Percentiles rank a stretch among this genome's conserved stretches.
Evolutionary conservation across 2,888 invertebrate genomes (phyloP).

Genomic region (Acronicta leporina): DNA sequence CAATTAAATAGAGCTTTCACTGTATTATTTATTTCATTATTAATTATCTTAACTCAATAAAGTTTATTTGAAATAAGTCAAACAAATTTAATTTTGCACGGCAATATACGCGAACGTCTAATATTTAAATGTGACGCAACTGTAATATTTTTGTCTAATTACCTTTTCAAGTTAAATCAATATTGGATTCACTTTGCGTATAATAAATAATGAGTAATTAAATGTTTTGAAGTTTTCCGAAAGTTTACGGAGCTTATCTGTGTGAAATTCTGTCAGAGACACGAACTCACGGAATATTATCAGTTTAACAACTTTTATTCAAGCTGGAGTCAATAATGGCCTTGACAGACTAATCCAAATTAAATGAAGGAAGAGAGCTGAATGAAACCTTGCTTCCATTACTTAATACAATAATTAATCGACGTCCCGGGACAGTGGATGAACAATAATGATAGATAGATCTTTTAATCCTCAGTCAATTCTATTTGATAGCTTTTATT

Average conservation of each 20-base stretch:
- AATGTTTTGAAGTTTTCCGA: too few species aligned
- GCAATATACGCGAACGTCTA: neutral
- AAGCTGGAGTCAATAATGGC: neutral
- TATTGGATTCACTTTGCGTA: neutral
- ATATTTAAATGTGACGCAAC: slow-evolving; percentile 4
- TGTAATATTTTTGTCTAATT: neutral
- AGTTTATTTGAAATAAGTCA: slow-evolving; percentile 4
- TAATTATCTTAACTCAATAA: neutral
- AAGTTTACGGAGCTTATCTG: too few species aligned
- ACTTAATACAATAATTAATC: slow-evolving; percentile 8
- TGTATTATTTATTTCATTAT: neutral
- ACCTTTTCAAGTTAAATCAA: neutral
- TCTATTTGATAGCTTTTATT: neutral
- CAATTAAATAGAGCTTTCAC: too few species aligned
- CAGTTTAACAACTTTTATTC: neutral
- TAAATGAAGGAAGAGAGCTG: neutral
- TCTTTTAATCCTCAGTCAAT: slow-evolving; percentile 4
- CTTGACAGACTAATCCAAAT: neutral
- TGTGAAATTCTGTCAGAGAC: too few species aligned
- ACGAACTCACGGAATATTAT: too few species aligned
- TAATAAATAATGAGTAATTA: neutral
- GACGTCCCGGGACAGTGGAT: neutral
- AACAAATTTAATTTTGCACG: slow-evolving; percentile 1
- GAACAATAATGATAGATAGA: slow-evolving; percentile 6
- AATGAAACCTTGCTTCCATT: neutral